Evolutionary conservation across 2,113 vertebrate genomes (phyloP).

Genomic region (Corythornis vintsioides): DNA sequence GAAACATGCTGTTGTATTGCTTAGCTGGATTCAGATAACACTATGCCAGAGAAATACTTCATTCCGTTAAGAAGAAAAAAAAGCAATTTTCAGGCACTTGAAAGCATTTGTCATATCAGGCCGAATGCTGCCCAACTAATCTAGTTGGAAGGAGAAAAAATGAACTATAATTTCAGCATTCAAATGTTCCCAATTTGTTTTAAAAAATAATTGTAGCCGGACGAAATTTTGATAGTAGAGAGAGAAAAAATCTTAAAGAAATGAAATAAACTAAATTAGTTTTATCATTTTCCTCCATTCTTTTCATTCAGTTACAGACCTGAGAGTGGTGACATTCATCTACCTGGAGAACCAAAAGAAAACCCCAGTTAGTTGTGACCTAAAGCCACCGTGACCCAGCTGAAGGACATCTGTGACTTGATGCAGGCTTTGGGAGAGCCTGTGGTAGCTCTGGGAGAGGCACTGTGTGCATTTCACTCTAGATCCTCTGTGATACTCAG

Average conservation of each 20-base stretch:
- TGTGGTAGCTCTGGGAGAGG: neutral
- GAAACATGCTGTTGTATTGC: neutral
- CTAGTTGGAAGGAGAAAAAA: neutral
- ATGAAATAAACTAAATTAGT: neutral
- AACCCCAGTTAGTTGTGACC: neutral
- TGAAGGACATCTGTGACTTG: neutral
- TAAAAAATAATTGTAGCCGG: neutral
- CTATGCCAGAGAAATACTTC: neutral
- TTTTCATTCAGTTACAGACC: neutral
- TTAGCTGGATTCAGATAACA: neutral
- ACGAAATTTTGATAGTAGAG: neutral
- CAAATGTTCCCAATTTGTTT: neutral
- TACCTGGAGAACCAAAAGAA: neutral
- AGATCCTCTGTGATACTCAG: neutral
- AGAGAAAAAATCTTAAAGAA: neutral
- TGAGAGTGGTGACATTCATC: accelerated
- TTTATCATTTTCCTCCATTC: neutral
- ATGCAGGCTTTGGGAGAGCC: neutral
- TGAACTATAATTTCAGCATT: neutral
- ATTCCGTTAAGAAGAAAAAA: neutral
- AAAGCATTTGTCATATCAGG: neutral
- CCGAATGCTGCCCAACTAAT: neutral
- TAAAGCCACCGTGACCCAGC: neutral
- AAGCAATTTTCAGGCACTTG: neutral
- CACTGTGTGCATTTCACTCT: neutral